phyloP scores from a whole-genome alignment of 2,888 invertebrate species.

The Adela reaumurella region DNA sequence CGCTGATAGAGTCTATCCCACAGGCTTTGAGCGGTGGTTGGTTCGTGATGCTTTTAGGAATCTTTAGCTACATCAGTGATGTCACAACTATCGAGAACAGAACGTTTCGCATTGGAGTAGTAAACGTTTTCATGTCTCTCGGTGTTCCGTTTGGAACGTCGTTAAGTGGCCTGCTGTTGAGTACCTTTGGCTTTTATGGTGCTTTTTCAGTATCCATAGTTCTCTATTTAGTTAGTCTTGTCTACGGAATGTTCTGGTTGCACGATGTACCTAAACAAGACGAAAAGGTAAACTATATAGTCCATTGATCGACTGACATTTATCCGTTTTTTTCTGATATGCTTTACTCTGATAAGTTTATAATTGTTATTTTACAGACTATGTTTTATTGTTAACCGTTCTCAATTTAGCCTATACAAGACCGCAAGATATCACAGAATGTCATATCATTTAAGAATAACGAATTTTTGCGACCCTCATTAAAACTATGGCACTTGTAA shows the following conservation, averaged over 20 bases:
- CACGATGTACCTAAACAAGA: background rate
- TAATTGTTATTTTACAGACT: too few relatives aligned
- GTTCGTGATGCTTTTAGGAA: constrained; percentile 26
- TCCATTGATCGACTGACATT: too few relatives aligned
- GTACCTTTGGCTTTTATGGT: background rate
- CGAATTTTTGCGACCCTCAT: background rate
- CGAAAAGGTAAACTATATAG: background rate
- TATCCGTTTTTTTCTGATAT: too few relatives aligned
- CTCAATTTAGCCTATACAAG: too few relatives aligned
- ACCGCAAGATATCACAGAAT: too few relatives aligned
- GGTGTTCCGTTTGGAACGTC: background rate
- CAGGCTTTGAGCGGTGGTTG: constrained; percentile 24
- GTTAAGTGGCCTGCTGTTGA: background rate
- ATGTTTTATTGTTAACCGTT: too few relatives aligned
- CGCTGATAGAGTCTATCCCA: constrained; percentile 21
- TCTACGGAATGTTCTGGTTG: background rate
- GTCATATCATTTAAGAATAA: too few relatives aligned
- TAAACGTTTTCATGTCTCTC: background rate
- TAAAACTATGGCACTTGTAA: background rate
- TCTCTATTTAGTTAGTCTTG: background rate
- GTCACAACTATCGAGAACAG: background rate
- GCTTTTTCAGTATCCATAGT: background rate
- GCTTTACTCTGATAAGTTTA: too few relatives aligned
- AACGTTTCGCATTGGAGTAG: background rate
- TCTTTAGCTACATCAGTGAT: constrained; percentile 40